phyloP scores from a whole-genome alignment of 2,888 invertebrate genomes.

The Acanthopleura granulata region DNA sequence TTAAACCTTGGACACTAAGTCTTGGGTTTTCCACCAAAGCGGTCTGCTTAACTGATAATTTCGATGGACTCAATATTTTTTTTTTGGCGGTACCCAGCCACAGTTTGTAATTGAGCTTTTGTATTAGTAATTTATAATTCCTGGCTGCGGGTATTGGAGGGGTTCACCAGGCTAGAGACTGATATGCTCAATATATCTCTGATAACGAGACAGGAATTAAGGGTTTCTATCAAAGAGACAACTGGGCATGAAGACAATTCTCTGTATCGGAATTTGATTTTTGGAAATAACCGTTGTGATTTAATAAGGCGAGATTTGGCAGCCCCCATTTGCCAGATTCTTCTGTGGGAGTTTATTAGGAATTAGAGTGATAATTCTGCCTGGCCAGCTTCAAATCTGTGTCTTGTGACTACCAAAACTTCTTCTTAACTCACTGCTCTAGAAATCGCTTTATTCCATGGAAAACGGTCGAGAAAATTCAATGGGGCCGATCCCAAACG shows the following conservation, averaged over 20 bases:
- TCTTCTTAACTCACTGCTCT: neutral
- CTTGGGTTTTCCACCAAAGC: neutral
- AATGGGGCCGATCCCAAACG: neutral
- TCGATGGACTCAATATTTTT: neutral
- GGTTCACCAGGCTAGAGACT: neutral
- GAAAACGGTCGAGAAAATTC: neutral
- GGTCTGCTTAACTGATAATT: conserved; percentile 8
- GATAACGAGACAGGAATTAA: conserved; percentile 1
- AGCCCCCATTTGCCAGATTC: neutral
- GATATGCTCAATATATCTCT: conserved; percentile 8
- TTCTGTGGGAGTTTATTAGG: conserved; percentile 14
- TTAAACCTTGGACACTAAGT: neutral
- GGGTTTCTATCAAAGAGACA: neutral
- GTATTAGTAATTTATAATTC: conserved; percentile 16
- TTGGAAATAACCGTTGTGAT: conserved; percentile 14
- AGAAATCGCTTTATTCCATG: neutral
- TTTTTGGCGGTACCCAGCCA: neutral
- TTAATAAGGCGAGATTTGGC: conserved; percentile 8
- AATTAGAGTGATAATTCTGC: conserved; percentile 19
- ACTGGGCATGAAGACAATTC: neutral
- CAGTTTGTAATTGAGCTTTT: conserved; percentile 5
- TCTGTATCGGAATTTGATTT: conserved; percentile 4
- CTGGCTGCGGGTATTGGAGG: neutral
- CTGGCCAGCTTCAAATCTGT: conserved; percentile 1
- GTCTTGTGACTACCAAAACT: neutral